A percentile compares a stretch with the other conserved stretches of the same genome.
phyloP scores from a whole-genome alignment of 37 sponge, comb jelly and placozoan genomes.

The Mnemiopsis leidyi region DNA sequence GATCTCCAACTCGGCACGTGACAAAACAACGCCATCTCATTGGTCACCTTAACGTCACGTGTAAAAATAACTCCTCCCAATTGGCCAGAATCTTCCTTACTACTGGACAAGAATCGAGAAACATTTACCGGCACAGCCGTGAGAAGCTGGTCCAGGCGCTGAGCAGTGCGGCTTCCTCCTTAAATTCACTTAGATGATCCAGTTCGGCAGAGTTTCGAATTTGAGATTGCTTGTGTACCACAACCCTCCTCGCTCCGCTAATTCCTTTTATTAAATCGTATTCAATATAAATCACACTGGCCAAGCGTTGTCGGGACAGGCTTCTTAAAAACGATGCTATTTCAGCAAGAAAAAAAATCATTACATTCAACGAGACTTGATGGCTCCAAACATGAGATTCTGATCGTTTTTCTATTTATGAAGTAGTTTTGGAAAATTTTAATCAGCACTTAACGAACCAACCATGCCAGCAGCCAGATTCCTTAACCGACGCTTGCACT shows the following conservation, averaged over 20 bases:
- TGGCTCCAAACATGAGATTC: not conserved
- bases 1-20: conserved; percentile 8
- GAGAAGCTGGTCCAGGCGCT: not conserved
- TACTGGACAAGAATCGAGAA: not conserved
- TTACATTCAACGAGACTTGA: not conserved
- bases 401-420: not conserved
- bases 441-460: not conserved
- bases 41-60: not conserved
- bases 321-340: not conserved
- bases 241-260: not conserved
- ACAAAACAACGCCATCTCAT: not conserved
- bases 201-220: not conserved
- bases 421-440: not conserved
- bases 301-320: not conserved
- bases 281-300: conserved; percentile 7
- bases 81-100: not conserved
- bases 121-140: not conserved
- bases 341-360: not conserved
- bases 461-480: not conserved
- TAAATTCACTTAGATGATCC: not conserved
- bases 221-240: conserved; percentile 13
- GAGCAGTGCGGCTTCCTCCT: not conserved
- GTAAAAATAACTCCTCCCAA: not conserved
- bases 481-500: not conserved
- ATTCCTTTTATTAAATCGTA: conserved; percentile 49